Percentiles rank a stretch among this genome's conserved stretches.
phyloP scores from a whole-genome alignment of 2,113 vertebrate genomes.

The Turdus rufiventris region DNA sequence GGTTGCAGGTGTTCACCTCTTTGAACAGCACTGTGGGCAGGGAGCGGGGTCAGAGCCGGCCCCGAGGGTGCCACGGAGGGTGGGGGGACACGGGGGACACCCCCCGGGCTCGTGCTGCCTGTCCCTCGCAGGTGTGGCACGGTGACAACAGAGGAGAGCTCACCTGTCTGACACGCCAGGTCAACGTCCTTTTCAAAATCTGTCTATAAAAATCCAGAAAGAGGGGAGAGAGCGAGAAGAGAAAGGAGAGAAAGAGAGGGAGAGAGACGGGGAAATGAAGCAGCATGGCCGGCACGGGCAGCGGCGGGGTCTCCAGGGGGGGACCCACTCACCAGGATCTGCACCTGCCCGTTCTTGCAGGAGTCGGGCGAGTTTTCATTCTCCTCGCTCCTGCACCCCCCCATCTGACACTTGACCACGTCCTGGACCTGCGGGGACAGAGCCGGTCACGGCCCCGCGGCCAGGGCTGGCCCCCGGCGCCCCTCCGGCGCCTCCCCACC shows the following conservation, averaged over 20 bases:
- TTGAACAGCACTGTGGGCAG: constrained; percentile 89
- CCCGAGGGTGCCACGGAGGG: background rate
- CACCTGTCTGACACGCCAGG: constrained; percentile 97
- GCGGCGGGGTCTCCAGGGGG: background rate
- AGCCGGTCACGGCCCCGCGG: background rate
- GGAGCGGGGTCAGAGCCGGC: background rate
- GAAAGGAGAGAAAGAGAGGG: constrained; percentile 46
- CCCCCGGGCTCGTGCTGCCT: rapidly evolving
- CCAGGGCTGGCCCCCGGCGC: background rate
- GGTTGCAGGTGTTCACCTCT: constrained; percentile 96
- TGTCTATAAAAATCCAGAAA: constrained; percentile 82
- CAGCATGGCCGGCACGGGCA: background rate
- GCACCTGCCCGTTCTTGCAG: constrained; percentile 98
- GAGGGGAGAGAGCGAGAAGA: constrained; percentile 43
- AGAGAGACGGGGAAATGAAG: constrained; percentile 47
- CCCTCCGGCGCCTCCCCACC: constrained; percentile 71
- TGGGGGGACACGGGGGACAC: background rate
- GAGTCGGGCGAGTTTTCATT: constrained; percentile 98
- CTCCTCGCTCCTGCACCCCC: constrained; percentile 90
- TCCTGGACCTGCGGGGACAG: constrained; percentile 87
- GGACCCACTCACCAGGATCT: constrained; percentile 93
- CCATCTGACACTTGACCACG: constrained; percentile 94
- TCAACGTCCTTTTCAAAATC: constrained; percentile 99
- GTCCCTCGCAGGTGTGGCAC: rapidly evolving
- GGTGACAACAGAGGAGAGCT: constrained; percentile 15